phyloP scores from a whole-genome alignment of 2,113 vertebrate species.

The Vulpes vulpes region DNA sequence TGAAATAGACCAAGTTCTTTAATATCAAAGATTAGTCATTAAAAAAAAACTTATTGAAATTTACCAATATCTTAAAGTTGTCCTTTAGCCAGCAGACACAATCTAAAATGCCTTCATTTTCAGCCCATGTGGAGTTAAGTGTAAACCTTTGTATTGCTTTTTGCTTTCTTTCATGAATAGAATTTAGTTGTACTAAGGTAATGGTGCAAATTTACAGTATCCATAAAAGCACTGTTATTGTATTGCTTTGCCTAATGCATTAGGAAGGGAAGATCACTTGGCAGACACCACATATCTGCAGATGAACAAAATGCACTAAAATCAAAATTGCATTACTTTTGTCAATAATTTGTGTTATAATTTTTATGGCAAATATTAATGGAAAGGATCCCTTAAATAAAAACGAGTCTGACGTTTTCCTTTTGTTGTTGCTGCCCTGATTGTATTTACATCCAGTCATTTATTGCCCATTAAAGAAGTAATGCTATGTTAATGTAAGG shows the following conservation, averaged over 20 bases:
- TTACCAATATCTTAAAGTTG: constrained; percentile 54
- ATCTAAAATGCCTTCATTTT: constrained; percentile 71
- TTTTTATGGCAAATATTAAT: constrained; percentile 89
- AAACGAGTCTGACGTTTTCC: constrained; percentile 77
- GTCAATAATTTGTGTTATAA: constrained; percentile 88
- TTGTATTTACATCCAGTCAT: constrained; percentile 94
- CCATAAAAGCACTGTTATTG: constrained; percentile 79
- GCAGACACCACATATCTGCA: constrained; percentile 78
- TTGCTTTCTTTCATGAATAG: constrained; percentile 70
- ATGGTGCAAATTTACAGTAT: constrained; percentile 79
- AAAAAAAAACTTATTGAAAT: constrained; percentile 47
- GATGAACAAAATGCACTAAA: constrained; percentile 81
- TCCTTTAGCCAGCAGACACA: constrained; percentile 44
- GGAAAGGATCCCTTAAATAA: constrained; percentile 85
- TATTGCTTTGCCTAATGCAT: constrained; percentile 81
- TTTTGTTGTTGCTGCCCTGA: constrained; percentile 87
- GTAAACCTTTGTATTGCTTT: constrained; percentile 67
- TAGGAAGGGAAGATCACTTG: constrained; percentile 80
- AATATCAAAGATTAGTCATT: constrained; percentile 20
- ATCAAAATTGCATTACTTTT: constrained; percentile 86
- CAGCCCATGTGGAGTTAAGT: constrained; percentile 61
- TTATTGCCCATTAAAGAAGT: constrained; percentile 94
- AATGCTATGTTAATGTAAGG: constrained; percentile 95
- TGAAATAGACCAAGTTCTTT: background rate
- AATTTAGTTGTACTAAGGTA: constrained; percentile 72